Evolutionary conservation across 2,888 invertebrate species (phyloP), one percentile per base, ranked within the genome.

Genomic region (Itoplectis maculator): DNA sequence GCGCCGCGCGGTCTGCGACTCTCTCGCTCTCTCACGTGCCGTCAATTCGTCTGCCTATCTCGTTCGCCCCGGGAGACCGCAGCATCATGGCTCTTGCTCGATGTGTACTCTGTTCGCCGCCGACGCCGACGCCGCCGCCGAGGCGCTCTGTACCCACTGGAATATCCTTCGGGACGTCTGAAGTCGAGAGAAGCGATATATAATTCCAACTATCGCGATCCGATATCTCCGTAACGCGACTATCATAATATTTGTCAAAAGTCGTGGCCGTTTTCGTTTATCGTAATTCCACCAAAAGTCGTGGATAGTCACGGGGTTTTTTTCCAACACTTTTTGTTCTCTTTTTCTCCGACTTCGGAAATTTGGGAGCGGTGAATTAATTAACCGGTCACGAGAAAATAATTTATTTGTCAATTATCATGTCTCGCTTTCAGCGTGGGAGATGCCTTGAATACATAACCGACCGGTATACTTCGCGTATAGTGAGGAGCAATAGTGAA

Each of bases 241-340:
- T 78, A 70, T 82, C 61, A 78, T 69, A 82, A 78, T 82, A 82
- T 82, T 78, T 82, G 78, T 68, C 51, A 63, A 78, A 78, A 78
- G 61, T 78, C 65, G 70, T 72, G 69, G 15, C 6, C 18, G 35
- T 47, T 18, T 51, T 49, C 51, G 7, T 40, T 18, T 23, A 13
- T 23, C 42, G 35, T n/a, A 11, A 35, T 8, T 49, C n/a, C 15
- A 8, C 15, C 23, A 29, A 35, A 47, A 65, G 65, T 45, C 45
- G 0, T 13, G 20, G 23, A 45, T 45, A 23, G 42, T 42, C 13
- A 29, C 47, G 4, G 15, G 1, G n/a, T 49, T 49, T 47, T n/a
- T 47, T 29, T 8, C 49, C 47, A 15, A 47, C n/a, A n/a, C n/a
- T n/a, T n/a, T n/a, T n/a, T n/a, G n/a, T n/a, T n/a, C n/a, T n/a